Evolutionary conservation across 2,797 vertebrate genomes (phyloP).

Genomic region (Gadopsis marmoratus): DNA sequence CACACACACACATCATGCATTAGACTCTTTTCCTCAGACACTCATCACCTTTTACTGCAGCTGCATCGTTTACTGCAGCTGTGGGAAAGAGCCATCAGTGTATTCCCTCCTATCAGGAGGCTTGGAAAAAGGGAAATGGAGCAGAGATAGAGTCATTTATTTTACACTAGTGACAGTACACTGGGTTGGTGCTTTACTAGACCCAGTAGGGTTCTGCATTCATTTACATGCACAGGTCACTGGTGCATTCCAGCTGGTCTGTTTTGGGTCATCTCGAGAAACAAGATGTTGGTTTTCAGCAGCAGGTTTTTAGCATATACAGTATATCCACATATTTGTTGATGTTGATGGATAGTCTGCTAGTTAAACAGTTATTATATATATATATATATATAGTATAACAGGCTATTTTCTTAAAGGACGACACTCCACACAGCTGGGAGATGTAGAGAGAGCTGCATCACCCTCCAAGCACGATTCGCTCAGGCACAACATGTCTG

Average conservation of each 20-base stretch:
- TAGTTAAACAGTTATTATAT: neutral
- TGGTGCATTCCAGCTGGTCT: conserved; percentile 42
- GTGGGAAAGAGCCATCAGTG: conserved; percentile 15
- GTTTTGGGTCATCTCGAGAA: conserved; percentile 38
- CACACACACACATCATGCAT: conserved; percentile 17
- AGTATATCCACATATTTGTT: conserved; percentile 5
- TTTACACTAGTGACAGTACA: conserved; percentile 48
- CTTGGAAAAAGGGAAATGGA: conserved; percentile 57
- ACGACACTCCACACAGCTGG: conserved; percentile 12
- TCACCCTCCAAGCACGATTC: conserved; percentile 23
- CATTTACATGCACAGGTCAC: conserved; percentile 34
- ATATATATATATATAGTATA: too few species aligned
- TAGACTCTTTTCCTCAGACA: conserved; percentile 27
- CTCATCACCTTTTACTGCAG: conserved; percentile 42
- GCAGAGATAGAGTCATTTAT: conserved; percentile 57
- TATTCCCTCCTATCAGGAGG: conserved; percentile 33
- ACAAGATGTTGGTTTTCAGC: conserved; percentile 3
- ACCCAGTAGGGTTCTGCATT: conserved; percentile 36
- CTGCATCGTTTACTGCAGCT: conserved; percentile 43
- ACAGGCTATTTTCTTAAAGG: conserved; percentile 10
- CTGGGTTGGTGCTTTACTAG: conserved; percentile 42
- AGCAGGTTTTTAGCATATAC: neutral
- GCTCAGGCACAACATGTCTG: conserved; percentile 46
- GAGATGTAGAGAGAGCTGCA: neutral
- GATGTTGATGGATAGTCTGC: conserved; percentile 8